Evolutionary conservation across 2,113 vertebrate species (phyloP), one percentile per base, ranked within the genome.

Genomic region (Noctilio leporinus): DNA sequence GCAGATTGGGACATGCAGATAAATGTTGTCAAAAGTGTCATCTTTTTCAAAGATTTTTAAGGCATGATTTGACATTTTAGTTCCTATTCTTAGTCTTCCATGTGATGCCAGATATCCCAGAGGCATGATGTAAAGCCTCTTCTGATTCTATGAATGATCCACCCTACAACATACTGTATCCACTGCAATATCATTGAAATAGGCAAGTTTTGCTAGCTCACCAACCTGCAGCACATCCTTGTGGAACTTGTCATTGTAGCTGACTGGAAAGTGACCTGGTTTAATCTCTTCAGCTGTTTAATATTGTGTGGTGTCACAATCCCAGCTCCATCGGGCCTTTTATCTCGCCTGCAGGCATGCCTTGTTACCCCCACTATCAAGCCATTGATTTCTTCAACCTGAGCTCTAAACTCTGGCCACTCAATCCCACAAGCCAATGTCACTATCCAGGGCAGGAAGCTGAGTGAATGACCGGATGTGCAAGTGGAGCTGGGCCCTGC

Each of bases 161-260:
- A 99, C 99, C 98, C 99, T 98, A 98, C 99, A 99, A 98, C 99
- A 99, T 84, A 99, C 99, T 20, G 99, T 99, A 86, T 99, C 99
- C 95, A 99, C 99, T 91, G 99, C 99, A 95, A 99, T 99, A 98
- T 99, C 99, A 97, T 99, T 99, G 98, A 99, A 99, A 98, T 99
- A 99, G 28, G 99, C 99, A 98, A 99, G 99, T 98, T 99, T 99
- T 97, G 99, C 99, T 87, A 99, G 99, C 96, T 99, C 99, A 95
- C 99, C 99, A 97, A 99, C 99, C 98, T 99, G 99, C 98, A 99
- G 98, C 53, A 99, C 99, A 98, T 99, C 99, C 98, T 99, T 99
- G 99, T 99, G 99, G 98, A 99, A 99, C 98, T 99, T 99, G 99
- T 99, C 99, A 75, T 99, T 99, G 99, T 99, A 99, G 98, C 99